A percentile compares a stretch with the other conserved stretches of the same genome.
Conservation (phyloP, 2,113 vertebrate species). For the Trematomus loennbergii region DNA sequence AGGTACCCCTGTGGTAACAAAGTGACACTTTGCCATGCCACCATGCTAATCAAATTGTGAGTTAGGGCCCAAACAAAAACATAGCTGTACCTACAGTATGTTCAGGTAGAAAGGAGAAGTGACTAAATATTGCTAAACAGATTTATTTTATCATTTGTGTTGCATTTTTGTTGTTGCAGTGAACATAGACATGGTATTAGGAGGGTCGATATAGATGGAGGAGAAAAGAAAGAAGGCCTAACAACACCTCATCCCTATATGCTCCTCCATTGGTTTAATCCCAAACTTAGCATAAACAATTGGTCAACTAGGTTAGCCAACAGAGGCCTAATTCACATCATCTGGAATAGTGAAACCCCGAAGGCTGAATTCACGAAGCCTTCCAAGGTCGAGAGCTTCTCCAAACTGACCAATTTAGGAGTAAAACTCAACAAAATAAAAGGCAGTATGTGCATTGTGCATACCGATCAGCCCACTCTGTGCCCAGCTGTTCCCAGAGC, state of each 20-base stretch:
- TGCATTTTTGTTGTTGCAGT: not conserved
- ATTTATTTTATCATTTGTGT: not conserved
- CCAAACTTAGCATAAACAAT: constrained; percentile 34
- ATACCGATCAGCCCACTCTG: constrained; percentile 51
- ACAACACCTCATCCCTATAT: constrained; percentile 5
- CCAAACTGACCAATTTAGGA: constrained; percentile 49
- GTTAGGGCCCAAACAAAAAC: not conserved
- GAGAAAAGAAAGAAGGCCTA: not conserved
- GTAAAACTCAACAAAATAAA: constrained; percentile 32
- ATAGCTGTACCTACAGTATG: not conserved
- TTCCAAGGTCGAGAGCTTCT: constrained; percentile 38
- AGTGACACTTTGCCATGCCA: not conserved
- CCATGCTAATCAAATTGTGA: not conserved
- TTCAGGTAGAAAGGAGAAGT: not conserved
- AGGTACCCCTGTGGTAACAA: not conserved
- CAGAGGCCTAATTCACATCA: constrained; percentile 20
- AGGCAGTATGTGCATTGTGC: constrained; percentile 23
- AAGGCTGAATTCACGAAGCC: constrained; percentile 23
- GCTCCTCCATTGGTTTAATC: not conserved
- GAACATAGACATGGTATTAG: not conserved
- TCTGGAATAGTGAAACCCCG: constrained; percentile 23
- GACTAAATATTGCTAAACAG: not conserved
- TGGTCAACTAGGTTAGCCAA: constrained; percentile 8
- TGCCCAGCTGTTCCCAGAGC: constrained; percentile 53
- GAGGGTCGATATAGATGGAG: not conserved